Base-by-base conservation (phyloP, 1,140 invertebrate genomes). In the Anastatus disparis region DNA sequence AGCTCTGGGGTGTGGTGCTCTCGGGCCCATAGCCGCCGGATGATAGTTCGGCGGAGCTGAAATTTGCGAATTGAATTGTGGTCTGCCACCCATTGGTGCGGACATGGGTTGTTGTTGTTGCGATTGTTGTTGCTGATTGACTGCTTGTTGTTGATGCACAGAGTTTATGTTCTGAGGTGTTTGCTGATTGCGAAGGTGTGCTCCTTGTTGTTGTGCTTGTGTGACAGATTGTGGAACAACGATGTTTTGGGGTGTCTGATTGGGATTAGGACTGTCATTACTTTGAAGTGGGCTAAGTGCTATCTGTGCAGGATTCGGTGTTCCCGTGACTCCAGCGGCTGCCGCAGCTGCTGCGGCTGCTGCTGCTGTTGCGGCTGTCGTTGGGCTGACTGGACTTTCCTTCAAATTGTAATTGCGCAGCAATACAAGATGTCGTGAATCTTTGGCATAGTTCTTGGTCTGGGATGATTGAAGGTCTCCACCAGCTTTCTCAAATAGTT, bases 401-500 rank as follows among this genome's bases (percentile, higher is more conserved):
- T 94, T 94, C n/a, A 94, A 82, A 77, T 91, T 93, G 75, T 87
- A 85, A 78, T 84, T 83, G 31, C 82, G 71, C 0, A 96, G 82
- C 9, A 96, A 84, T 8, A 96, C 92, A 61, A 97, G 86, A 85
- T 96, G 94, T 15, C 94, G 84, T 0, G 91, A 90, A 83, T 96
- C 95, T 85, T 95, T 94, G 0, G 95, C 93, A 82, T 96, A 98
- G 79, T 96, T 96, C 81, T 97, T 96, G 4, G 90, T 93, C 69
- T 94, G 90, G 0, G 92, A 92, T 0, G 90, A 88, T 35, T 89
- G 88, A 12, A 95, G 83, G 85, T 96, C 95, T 0, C 94, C 95
- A 12, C 94, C 95, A 13, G 94, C 93, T 82, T 93, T 93, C 77
- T 94, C 93, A 79, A 93, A 95, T 12, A 95, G 81, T 76, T 92